These are phyloP conservation scores for Chaetorhynchus papuensis DNA, from an alignment of 2,113 vertebrate genomes.

Conservation along the genomic window DNA sequence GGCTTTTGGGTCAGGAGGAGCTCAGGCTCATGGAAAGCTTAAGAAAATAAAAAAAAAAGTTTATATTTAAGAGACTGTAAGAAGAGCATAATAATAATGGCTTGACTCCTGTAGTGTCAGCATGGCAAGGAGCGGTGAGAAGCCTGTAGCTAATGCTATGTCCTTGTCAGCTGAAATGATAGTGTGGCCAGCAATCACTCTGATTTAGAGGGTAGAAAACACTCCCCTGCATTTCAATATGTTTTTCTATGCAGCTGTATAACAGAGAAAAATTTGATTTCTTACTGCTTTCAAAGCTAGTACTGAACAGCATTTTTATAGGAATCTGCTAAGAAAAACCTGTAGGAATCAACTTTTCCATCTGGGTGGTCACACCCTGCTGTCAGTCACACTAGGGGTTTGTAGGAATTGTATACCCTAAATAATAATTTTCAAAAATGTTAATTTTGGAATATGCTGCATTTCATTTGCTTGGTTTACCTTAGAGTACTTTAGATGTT, in stretches of 20 bases:
- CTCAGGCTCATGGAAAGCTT: conserved; percentile 26
- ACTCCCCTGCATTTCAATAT: conserved; percentile 11
- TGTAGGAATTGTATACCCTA: background rate
- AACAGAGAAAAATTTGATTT: background rate
- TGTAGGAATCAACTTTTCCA: background rate
- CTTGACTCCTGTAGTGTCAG: background rate
- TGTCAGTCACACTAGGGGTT: fast-evolving
- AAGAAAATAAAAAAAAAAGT: background rate
- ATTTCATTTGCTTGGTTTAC: background rate
- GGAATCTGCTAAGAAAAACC: background rate
- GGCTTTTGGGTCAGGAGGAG: background rate
- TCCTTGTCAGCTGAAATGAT: background rate
- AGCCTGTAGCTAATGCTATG: background rate
- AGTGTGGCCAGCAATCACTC: background rate
- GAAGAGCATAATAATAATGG: background rate
- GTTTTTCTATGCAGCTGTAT: background rate
- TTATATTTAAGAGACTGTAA: background rate
- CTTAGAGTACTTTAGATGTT: background rate
- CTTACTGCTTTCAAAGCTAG: background rate
- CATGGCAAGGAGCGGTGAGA: background rate
- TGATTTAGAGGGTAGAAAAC: conserved; percentile 30
- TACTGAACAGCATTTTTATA: background rate
- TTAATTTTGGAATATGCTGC: background rate
- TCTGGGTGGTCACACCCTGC: background rate
- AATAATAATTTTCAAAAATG: background rate